Conservation (phyloP, 2,113 vertebrate genomes). For the Apodemus sylvaticus region DNA sequence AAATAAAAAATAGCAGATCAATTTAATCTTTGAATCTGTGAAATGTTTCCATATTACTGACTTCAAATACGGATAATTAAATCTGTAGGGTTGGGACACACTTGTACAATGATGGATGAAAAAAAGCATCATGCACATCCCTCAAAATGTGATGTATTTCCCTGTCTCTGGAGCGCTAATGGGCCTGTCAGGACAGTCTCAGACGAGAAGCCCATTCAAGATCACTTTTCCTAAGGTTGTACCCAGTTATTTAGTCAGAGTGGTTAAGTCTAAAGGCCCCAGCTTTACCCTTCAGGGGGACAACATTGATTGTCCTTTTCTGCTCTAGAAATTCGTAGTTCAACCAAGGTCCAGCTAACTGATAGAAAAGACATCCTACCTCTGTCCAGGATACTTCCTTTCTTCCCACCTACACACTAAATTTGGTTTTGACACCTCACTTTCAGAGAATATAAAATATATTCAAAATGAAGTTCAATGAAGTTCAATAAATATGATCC, state of each 20-base stretch:
- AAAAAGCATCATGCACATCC: fast-evolving
- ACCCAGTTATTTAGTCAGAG: not conserved
- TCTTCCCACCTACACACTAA: not conserved
- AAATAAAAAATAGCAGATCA: not conserved
- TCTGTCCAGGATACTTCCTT: not conserved
- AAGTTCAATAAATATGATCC: not conserved
- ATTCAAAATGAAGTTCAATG: not conserved
- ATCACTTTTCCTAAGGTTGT: not conserved
- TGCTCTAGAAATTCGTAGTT: not conserved
- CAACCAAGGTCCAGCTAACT: not conserved
- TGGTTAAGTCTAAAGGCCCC: not conserved
- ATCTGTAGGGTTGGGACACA: not conserved
- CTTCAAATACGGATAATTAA: not conserved
- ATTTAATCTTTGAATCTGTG: not conserved
- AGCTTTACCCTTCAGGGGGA: not conserved
- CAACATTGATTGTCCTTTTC: not conserved
- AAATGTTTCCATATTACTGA: not conserved
- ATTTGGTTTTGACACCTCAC: not conserved
- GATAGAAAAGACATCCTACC: fast-evolving
- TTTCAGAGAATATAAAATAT: not conserved
- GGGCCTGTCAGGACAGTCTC: fast-evolving
- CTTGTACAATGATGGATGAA: not conserved
- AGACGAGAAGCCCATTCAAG: not conserved
- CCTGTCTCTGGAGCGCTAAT: not conserved
- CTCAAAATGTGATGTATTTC: fast-evolving